Evolutionary conservation across 2,888 invertebrate species (phyloP).

Genomic region (Drosophila suboccidentalis): DNA sequence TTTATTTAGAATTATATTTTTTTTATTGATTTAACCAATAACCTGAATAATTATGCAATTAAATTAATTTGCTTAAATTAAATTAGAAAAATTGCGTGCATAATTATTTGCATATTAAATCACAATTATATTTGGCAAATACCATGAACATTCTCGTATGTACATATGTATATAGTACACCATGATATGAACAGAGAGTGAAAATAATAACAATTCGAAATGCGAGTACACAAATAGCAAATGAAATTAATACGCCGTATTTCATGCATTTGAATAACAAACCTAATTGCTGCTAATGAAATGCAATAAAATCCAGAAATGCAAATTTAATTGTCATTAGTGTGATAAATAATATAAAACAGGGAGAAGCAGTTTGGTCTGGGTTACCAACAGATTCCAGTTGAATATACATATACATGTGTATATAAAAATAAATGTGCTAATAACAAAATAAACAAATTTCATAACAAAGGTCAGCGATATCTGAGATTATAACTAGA

Average conservation of each 20-base stretch:
- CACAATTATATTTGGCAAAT: constrained; percentile 45
- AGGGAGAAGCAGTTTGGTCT: constrained; percentile 3
- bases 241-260: constrained; percentile 40
- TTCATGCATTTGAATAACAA: constrained; percentile 42
- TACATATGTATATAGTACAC: constrained; percentile 4
- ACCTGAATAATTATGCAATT: constrained; percentile 32
- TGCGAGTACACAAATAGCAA: constrained; percentile 28
- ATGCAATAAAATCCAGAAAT: constrained; percentile 52
- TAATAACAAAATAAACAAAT: constrained; percentile 1
- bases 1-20: neutral
- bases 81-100: constrained; percentile 41
- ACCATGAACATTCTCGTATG: constrained; percentile 2
- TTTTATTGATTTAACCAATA: constrained; percentile 12
- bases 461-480: constrained; percentile 1
- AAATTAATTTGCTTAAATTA: constrained; percentile 43
- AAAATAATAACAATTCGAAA: constrained; percentile 34
- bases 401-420: constrained; percentile 7
- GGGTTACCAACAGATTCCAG: constrained; percentile 28
- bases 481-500: neutral
- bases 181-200: constrained; percentile 19
- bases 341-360: constrained; percentile 45
- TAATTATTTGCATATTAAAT: constrained; percentile 69
- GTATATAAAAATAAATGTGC: constrained; percentile 22
- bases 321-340: constrained; percentile 58
- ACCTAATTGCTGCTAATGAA: constrained; percentile 60